Conservation (phyloP, 2,113 vertebrate species). For the Podarcis raffonei region DNA sequence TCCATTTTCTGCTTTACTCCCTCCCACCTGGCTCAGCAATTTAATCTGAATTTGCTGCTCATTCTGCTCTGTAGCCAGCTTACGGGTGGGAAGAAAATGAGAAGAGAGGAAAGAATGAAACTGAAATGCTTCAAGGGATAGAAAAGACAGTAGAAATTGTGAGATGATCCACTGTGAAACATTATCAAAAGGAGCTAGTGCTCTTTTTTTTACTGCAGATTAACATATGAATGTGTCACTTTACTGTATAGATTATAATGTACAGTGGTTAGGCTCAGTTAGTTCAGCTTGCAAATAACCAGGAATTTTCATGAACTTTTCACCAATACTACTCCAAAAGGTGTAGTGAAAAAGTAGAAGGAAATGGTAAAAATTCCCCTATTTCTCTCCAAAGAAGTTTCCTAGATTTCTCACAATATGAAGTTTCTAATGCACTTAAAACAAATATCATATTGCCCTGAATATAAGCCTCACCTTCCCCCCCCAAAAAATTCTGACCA, state of each 20-base stretch:
- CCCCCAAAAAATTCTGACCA: too few species aligned
- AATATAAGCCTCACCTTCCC: too few species aligned
- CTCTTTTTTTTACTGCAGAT: slow-evolving; percentile 15
- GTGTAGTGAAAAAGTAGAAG: neutral
- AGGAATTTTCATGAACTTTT: slow-evolving; percentile 40
- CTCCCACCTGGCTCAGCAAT: slow-evolving; percentile 5
- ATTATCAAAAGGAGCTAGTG: neutral
- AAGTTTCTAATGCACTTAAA: neutral
- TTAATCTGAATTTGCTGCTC: slow-evolving; percentile 27
- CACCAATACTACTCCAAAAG: slow-evolving; percentile 39
- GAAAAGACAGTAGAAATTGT: fast-evolving
- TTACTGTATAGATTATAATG: neutral
- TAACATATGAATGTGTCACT: neutral
- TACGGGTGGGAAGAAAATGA: neutral
- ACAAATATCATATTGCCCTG: too few species aligned
- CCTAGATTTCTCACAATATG: neutral
- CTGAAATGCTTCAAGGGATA: neutral
- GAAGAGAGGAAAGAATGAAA: neutral
- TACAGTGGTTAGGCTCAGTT: slow-evolving; percentile 28
- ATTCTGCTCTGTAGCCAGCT: neutral
- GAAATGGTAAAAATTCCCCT: slow-evolving; percentile 50
- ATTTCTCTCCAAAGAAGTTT: slow-evolving; percentile 50
- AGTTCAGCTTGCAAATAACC: slow-evolving; percentile 40
- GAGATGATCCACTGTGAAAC: slow-evolving; percentile 21
- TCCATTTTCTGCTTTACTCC: slow-evolving; percentile 9